A percentile compares a stretch with the other conserved stretches of the same genome.
Conservation (phyloP, 2,113 vertebrate species). For the Neolamprologus modestus region DNA sequence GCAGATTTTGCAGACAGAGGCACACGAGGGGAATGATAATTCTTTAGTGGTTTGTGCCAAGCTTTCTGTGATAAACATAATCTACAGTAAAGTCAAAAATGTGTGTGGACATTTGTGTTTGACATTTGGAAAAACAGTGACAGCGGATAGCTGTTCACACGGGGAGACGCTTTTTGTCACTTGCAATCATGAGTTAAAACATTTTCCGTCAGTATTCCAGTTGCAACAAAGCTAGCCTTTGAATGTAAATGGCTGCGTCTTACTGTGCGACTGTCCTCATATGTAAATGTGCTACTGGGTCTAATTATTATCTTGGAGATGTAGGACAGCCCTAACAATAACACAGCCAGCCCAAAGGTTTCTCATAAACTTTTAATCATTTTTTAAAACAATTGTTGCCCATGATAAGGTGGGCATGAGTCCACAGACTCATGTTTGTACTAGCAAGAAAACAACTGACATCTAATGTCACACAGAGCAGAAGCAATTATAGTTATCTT, state of each 20-base stretch:
- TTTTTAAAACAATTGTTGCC: slow-evolving; percentile 33
- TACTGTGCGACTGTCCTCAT: background rate
- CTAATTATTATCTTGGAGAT: slow-evolving; percentile 11
- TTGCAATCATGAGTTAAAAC: background rate
- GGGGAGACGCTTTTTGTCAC: background rate
- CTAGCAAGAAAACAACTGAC: background rate
- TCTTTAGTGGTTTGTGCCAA: background rate
- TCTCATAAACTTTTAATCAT: slow-evolving; percentile 35
- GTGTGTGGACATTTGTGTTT: background rate
- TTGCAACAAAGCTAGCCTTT: background rate
- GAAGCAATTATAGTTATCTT: background rate
- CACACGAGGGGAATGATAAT: slow-evolving; percentile 33
- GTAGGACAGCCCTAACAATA: slow-evolving; percentile 36
- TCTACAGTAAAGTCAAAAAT: background rate
- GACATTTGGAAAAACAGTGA: background rate
- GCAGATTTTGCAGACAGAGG: slow-evolving; percentile 43
- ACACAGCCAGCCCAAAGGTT: slow-evolving; percentile 36
- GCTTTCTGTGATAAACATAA: background rate
- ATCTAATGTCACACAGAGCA: background rate
- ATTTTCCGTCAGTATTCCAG: background rate
- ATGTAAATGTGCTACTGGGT: background rate
- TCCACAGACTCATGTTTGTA: background rate
- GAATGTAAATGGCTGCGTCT: background rate
- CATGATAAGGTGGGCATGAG: background rate
- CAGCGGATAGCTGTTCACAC: background rate